These are phyloP conservation scores for Pissodes strobi DNA, from an alignment of 1,140 invertebrate genomes.

Conservation along the genomic window DNA sequence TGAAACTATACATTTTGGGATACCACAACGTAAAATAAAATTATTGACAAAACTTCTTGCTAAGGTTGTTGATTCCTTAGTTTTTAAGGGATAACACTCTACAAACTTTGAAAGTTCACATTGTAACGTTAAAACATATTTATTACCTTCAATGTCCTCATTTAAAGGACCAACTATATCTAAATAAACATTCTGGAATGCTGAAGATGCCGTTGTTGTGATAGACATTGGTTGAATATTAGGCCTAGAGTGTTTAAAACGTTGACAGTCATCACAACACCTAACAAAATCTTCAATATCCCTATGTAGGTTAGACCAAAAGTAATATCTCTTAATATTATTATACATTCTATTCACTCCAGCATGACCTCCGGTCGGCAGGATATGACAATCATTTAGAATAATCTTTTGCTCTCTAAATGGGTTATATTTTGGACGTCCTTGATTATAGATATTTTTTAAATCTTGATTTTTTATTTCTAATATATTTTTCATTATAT, in stretches of 20 bases:
- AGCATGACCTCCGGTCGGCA: constrained; percentile 36
- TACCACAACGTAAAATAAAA: constrained; percentile 38
- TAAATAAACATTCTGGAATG: constrained; percentile 31
- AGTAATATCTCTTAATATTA: constrained; percentile 41
- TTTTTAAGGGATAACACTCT: constrained; percentile 30
- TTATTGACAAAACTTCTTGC: constrained; percentile 38
- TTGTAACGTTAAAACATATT: constrained; percentile 34
- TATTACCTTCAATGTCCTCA: constrained; percentile 31
- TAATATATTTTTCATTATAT: constrained; percentile 3
- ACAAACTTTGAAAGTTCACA: constrained; percentile 38
- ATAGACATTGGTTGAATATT: constrained; percentile 26
- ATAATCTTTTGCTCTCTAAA: constrained; percentile 12
- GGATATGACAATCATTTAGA: constrained; percentile 31
- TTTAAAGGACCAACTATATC: constrained; percentile 38
- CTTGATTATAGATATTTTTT: constrained; percentile 24
- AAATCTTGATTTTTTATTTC: not conserved
- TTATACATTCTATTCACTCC: constrained; percentile 37
- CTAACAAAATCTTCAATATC: constrained; percentile 35
- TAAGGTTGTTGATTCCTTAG: constrained; percentile 33
- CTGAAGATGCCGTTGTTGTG: constrained; percentile 32
- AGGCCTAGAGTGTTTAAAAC: constrained; percentile 34
- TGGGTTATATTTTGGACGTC: constrained; percentile 12
- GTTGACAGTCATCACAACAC: constrained; percentile 36
- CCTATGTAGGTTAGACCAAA: constrained; percentile 26
- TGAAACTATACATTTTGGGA: not conserved